A percentile compares a stretch with the other conserved stretches of the same genome.
Evolutionary conservation across 2,797 vertebrate species (phyloP).

Genomic region (Sebastes alutus): DNA sequence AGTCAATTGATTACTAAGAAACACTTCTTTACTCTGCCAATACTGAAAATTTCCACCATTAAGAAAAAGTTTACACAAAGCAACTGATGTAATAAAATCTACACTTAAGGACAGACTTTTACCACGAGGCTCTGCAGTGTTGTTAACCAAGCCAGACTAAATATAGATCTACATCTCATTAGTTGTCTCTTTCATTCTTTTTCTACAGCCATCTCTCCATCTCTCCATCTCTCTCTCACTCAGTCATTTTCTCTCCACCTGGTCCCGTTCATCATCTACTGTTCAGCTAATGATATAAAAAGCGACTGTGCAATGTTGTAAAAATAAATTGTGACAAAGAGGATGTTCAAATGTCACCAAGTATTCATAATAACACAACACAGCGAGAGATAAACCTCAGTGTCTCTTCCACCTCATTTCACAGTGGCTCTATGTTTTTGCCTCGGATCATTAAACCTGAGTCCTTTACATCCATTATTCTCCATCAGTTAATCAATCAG

Average conservation of each 20-base stretch:
- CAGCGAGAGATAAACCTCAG: neutral
- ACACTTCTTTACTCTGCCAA: neutral
- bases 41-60: neutral
- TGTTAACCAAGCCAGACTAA: slow-evolving; percentile 25
- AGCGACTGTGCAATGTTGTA: slow-evolving; percentile 14
- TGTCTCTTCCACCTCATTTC: neutral
- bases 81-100: neutral
- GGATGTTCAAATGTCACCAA: slow-evolving; percentile 18
- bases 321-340: slow-evolving; percentile 43
- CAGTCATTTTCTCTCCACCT: slow-evolving; percentile 15
- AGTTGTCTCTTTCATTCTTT: slow-evolving; percentile 4
- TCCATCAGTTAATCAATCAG: neutral
- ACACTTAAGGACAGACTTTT: neutral
- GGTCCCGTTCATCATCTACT: slow-evolving; percentile 37
- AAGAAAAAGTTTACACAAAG: neutral
- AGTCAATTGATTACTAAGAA: neutral
- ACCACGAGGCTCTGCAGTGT: neutral
- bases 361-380: neutral
- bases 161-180: slow-evolving; percentile 15
- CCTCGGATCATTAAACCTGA: neutral
- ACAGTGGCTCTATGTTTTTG: neutral
- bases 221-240: neutral
- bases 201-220: neutral
- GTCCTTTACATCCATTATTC: neutral
- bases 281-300: slow-evolving; percentile 41